Evolutionary conservation across 2,888 invertebrate genomes (phyloP), one percentile per base, ranked within the genome.

Genomic region (Encarsia formosa): DNA sequence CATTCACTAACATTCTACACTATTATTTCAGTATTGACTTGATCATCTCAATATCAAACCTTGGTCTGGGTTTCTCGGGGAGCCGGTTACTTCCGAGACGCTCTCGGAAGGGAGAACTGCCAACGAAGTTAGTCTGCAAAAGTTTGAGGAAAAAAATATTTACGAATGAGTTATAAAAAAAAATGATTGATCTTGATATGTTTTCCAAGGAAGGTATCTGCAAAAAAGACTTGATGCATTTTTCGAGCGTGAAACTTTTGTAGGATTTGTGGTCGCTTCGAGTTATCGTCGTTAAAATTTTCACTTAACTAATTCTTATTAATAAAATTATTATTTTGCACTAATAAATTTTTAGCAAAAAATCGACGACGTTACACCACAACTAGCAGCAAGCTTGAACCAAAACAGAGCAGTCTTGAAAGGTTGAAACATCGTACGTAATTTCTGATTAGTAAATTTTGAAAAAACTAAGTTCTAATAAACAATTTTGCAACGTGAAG

Each of bases 31-130:
- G n/a, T n/a, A n/a, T n/a, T n/a, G n/a, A n/a, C n/a, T n/a, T n/a
- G n/a, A n/a, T n/a, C n/a, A n/a, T n/a, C n/a, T 18, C 20, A 43
- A 45, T 54, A 73, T 80, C 83, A 76, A 82, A 88, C 87, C 91
- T 87, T 76, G 91, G 89, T 73, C 91, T 81, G 55, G 82, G 81
- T 68, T 85, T 81, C 75, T 92, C 91, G 61, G 88, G 86, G 67
- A 91, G 79, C 56, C 91, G 84, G 73, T 90, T 91, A 79, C 91
- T 91, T 73, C 91, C 91, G 61, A 91, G 81, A 59, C 92, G 84
- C 77, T 92, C 93, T 71, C 92, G 82, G 80, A 91, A 91, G 65
- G 91, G 90, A 64, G 90, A 91, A 77, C 84, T 88, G 57, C 79
- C 78, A 51, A 78, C 78, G 64, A 77, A 75, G 65, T 77, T 78